phyloP scores from a whole-genome alignment of 2,797 vertebrate genomes.

The Amblyraja radiata region DNA sequence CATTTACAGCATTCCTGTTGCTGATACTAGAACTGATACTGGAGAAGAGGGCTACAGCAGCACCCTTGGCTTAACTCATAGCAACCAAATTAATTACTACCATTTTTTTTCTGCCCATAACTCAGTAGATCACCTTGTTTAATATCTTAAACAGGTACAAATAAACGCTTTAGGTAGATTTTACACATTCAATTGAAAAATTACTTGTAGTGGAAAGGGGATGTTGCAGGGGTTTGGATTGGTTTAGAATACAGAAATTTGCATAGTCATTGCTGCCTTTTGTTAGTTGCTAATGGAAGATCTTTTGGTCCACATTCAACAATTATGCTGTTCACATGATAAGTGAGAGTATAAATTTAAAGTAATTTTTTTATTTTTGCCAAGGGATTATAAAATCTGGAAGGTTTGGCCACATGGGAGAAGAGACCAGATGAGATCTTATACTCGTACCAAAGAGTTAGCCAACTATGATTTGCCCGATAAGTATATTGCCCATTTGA shows the following conservation, averaged over 20 bases:
- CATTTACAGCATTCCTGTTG: conserved; percentile 85
- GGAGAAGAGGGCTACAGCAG: conserved; percentile 84
- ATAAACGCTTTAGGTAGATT: conserved; percentile 13
- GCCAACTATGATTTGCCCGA: conserved; percentile 43
- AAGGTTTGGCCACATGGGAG: neutral
- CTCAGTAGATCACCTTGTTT: neutral
- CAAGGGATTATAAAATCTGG: conserved; percentile 16
- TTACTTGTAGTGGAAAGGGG: neutral
- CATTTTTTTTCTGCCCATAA: neutral
- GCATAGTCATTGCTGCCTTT: neutral
- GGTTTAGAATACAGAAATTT: conserved; percentile 5
- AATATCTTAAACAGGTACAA: conserved; percentile 28
- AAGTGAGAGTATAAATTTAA: conserved; percentile 32
- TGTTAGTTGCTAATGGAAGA: conserved; percentile 35
- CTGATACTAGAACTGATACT: conserved; percentile 94
- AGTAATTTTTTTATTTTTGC: neutral
- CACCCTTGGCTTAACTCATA: conserved; percentile 84
- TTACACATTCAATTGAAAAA: conserved; percentile 30
- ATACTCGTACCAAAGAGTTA: conserved; percentile 49
- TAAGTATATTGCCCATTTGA: conserved; percentile 27
- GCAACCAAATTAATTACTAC: conserved; percentile 41
- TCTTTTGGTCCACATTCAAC: conserved; percentile 35
- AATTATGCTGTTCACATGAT: conserved; percentile 19
- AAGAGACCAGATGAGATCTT: conserved; percentile 41
- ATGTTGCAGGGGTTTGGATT: neutral